These are phyloP conservation scores for Mionectes macconnelli DNA, from an alignment of 2,113 vertebrate species.

Conservation along the genomic window DNA sequence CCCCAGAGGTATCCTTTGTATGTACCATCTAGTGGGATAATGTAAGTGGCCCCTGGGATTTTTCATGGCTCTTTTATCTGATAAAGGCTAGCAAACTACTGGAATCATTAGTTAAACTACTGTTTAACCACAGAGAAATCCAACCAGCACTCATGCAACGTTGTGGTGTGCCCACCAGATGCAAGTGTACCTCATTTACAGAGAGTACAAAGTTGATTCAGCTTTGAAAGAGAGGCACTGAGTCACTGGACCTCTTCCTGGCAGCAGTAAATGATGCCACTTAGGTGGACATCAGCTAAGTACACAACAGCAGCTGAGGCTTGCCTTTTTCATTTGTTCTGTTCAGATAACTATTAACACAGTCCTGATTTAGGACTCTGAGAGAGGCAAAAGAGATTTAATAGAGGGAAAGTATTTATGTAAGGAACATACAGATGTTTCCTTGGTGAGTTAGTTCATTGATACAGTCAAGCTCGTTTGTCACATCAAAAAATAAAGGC, in stretches of 20 bases:
- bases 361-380: not conserved
- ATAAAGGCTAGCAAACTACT: not conserved
- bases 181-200: not conserved
- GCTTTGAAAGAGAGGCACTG: not conserved
- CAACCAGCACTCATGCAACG: not conserved
- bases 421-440: not conserved
- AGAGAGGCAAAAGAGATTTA: not conserved
- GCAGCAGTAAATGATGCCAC: not conserved
- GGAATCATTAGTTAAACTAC: not conserved
- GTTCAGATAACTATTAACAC: not conserved
- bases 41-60: not conserved
- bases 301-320: fast-evolving
- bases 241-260: not conserved
- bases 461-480: not conserved
- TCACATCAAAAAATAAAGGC: not conserved
- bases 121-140: not conserved
- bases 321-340: not conserved
- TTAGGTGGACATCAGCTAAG: not conserved
- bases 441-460: not conserved
- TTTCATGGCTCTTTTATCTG: not conserved
- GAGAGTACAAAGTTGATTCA: not conserved
- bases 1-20: not conserved
- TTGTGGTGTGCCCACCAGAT: not conserved
- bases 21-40: not conserved
- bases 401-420: not conserved